Percentiles rank a stretch among this genome's conserved stretches.
Evolutionary conservation across 2,888 invertebrate species (phyloP).

Genomic region (Pyrrhosoma nymphula): DNA sequence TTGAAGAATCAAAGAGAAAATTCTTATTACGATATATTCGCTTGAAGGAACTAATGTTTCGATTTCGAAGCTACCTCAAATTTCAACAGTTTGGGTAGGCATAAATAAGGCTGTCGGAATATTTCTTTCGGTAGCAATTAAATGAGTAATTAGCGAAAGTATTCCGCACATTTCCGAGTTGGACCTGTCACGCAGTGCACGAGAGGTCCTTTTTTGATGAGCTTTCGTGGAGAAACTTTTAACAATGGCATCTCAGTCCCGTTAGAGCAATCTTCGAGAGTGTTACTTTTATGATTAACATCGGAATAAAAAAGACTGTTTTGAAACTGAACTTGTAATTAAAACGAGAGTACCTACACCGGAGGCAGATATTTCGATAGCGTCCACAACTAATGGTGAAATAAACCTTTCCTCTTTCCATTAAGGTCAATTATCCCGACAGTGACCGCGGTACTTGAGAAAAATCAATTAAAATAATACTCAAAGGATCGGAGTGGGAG

Average conservation of each 20-base stretch:
- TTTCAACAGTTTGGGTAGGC: too few species aligned
- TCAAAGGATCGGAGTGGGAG: neutral
- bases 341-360: neutral
- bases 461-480: conserved; percentile 6
- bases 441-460: neutral
- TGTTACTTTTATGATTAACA: neutral
- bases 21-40: too few species aligned
- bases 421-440: neutral
- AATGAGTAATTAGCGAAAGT: too few species aligned
- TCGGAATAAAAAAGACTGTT: neutral
- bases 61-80: too few species aligned
- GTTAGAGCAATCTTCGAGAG: neutral
- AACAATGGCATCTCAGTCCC: neutral
- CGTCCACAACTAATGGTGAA: neutral
- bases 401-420: neutral
- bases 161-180: too few species aligned
- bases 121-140: too few species aligned
- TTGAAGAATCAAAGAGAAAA: too few species aligned
- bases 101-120: too few species aligned
- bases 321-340: neutral
- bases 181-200: too few species aligned
- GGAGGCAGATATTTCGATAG: neutral
- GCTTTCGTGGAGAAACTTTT: neutral
- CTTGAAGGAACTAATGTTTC: too few species aligned
- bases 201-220: too few species aligned